A percentile compares a stretch with the other conserved stretches of the same genome.
These are phyloP conservation scores for Bilobella aurantiaca DNA, from an alignment of 1,140 invertebrate genomes.

Conservation along the genomic window DNA sequence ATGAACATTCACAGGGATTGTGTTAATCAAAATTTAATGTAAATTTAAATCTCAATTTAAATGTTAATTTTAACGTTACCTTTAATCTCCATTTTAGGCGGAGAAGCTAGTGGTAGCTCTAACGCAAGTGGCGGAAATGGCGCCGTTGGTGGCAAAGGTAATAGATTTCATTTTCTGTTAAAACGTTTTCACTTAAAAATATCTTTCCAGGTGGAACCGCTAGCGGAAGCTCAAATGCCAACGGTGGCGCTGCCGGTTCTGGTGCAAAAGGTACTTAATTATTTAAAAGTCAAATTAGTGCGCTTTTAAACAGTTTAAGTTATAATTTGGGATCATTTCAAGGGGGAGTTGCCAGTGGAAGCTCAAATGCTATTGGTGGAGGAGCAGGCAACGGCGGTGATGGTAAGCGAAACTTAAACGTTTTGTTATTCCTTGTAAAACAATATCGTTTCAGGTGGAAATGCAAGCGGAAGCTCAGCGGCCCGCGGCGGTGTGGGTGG, in stretches of 20 bases:
- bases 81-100: too few relatives aligned
- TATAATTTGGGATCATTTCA: not conserved
- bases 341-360: constrained; percentile 1
- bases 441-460: not conserved
- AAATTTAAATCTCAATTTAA: not conserved
- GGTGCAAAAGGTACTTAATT: not conserved
- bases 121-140: constrained; percentile 24
- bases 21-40: not conserved
- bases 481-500: not conserved
- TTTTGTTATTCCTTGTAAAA: not conserved
- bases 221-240: not conserved
- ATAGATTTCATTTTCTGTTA: not conserved
- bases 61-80: too few relatives aligned
- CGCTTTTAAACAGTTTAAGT: too few relatives aligned
- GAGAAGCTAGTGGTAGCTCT: constrained; percentile 11
- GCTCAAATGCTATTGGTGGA: constrained; percentile 4
- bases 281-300: not conserved
- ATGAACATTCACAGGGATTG: not conserved
- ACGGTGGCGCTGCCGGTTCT: not conserved
- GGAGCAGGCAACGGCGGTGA: not conserved
- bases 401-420: not conserved
- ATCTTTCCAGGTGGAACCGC: not conserved
- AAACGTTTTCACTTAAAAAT: not conserved
- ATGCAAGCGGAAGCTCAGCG: not conserved
- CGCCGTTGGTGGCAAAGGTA: constrained; percentile 20